Evolutionary conservation across 2,888 invertebrate species (phyloP), one percentile per base, ranked within the genome.

Genomic region (Masnerella sp.): DNA sequence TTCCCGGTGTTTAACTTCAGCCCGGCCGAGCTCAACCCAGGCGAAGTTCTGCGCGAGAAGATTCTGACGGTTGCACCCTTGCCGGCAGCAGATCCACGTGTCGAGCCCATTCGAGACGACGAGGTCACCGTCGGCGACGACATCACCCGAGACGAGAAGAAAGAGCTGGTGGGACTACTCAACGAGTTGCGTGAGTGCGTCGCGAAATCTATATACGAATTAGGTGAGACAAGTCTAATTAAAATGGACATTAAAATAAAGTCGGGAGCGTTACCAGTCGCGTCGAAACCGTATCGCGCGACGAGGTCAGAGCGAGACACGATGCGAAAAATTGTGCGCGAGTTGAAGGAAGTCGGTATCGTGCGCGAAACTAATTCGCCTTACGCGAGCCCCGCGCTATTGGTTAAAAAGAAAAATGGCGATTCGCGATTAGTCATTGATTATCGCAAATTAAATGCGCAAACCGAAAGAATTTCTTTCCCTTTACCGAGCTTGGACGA

Each of bases 371-470:
- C 75, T 0, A 14, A 14, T 3, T 76, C 75, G 1, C 54, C 70
- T 8, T 78, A 68, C 28, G 72, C 77, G n/a, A 73, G 69, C 34
- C 77, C 76, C 1, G 77, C 69, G 1, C 58, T 77, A 3, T 5
- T 77, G 4, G 69, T 77, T 0, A 64, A 52, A 5, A 78, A 77
- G 12, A 75, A 75, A 14, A 61, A 45, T n/a, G 74, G 77, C 0
- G 65, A 75, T 14, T 51, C 65, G 7, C 71, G 78, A 5, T 28
- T 77, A 1, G 77, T 74, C 4, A 56, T 74, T 2, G 78, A 79
- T 34, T 51, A 51, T 22, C 7, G 45, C 2, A 45, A 45, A 25
- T 9, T 45, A 4, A 49, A 49, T 17, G 17, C 32, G 4, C 51
- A 36, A 8, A 51, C 51, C 2, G 18, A 17, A 5, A 5, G 51